A percentile compares a stretch with the other conserved stretches of the same genome.
These are phyloP conservation scores for Sebastes trivittatus DNA, from an alignment of 2,797 vertebrate species.

Conservation along the genomic window DNA sequence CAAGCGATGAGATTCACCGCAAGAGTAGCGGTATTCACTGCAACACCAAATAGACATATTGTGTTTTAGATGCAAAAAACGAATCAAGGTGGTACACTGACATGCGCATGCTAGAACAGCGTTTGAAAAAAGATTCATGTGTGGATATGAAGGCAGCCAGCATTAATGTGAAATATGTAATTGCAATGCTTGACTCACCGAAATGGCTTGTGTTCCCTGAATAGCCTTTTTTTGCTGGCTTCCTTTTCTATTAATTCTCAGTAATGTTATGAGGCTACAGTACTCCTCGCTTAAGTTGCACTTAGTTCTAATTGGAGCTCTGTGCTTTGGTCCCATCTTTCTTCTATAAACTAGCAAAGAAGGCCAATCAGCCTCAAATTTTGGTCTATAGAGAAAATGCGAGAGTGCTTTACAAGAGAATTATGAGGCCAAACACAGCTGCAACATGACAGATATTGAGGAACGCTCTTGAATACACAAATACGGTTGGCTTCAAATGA, in stretches of 20 bases:
- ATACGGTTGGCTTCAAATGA: not conserved
- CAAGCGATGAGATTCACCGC: constrained; percentile 96
- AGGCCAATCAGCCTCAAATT: constrained; percentile 33
- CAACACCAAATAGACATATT: constrained; percentile 60
- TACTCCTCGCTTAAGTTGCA: not conserved
- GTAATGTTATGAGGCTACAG: constrained; percentile 14
- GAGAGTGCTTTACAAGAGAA: not conserved
- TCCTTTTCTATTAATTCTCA: constrained; percentile 23
- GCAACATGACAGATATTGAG: constrained; percentile 12
- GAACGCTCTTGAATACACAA: not conserved
- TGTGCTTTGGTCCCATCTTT: constrained; percentile 21
- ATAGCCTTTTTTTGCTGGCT: constrained; percentile 12
- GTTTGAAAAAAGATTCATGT: not conserved
- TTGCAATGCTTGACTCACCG: not conserved
- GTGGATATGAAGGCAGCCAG: not conserved
- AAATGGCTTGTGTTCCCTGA: constrained; percentile 11
- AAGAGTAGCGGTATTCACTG: constrained; percentile 95
- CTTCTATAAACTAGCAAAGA: constrained; percentile 16
- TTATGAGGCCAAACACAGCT: constrained; percentile 11
- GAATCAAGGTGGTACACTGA: not conserved
- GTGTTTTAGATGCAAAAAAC: not conserved
- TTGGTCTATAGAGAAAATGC: constrained; percentile 8
- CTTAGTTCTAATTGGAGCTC: constrained; percentile 35
- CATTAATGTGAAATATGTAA: not conserved
- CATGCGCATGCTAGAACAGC: constrained; percentile 12